Evolutionary conservation across 2,797 vertebrate species (phyloP).

Genomic region (Lithobates pipiens): DNA sequence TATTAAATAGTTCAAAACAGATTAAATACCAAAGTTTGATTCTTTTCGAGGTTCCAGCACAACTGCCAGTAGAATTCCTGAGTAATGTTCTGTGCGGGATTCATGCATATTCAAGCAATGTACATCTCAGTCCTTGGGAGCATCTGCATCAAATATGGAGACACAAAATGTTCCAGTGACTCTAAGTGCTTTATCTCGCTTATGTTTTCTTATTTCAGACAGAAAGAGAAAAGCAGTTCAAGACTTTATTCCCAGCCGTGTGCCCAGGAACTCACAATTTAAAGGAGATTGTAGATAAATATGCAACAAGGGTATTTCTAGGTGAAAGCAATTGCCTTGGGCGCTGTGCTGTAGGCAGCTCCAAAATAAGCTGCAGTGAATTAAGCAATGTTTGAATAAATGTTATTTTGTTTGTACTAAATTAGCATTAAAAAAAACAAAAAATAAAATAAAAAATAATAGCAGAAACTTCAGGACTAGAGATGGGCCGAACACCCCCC

Average conservation of each 20-base stretch:
- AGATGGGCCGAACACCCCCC: too few relatives aligned
- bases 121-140: neutral
- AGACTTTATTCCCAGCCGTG: constrained; percentile 1
- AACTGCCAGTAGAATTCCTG: neutral
- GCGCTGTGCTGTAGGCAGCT: too few relatives aligned
- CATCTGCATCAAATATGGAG: constrained; percentile 36
- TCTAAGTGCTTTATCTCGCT: constrained; percentile 4
- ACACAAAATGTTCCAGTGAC: constrained; percentile 20
- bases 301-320: neutral
- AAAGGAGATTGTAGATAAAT: neutral
- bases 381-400: too few relatives aligned
- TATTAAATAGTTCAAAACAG: constrained; percentile 34
- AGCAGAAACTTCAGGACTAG: too few relatives aligned
- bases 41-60: constrained; percentile 11
- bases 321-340: neutral
- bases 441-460: too few relatives aligned
- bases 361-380: too few relatives aligned
- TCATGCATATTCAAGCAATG: constrained; percentile 39
- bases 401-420: too few relatives aligned
- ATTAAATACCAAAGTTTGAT: constrained; percentile 40
- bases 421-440: too few relatives aligned
- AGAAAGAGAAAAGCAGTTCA: neutral
- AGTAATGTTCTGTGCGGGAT: constrained; percentile 24
- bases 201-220: constrained; percentile 9
- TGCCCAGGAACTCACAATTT: neutral